A percentile compares a stretch with the other conserved stretches of the same genome.
Evolutionary conservation across 2,113 vertebrate genomes (phyloP).

Genomic region (Takifugu bimaculatus): DNA sequence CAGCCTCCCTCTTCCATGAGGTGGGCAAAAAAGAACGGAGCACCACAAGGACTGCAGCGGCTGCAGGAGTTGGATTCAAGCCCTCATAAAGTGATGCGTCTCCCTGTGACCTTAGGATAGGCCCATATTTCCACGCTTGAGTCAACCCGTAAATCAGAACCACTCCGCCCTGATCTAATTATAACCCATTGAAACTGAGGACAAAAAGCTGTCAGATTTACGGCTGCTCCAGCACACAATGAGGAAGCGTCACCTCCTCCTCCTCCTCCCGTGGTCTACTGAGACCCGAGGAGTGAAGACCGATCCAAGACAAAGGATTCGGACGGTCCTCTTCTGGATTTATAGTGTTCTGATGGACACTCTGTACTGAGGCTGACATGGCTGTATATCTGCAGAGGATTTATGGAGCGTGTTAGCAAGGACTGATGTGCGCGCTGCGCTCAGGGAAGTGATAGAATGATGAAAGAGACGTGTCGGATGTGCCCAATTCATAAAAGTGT

Average conservation of each 20-base stretch:
- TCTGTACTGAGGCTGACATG: conserved; percentile 35
- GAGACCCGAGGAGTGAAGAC: conserved; percentile 45
- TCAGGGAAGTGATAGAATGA: conserved; percentile 53
- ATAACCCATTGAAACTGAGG: conserved; percentile 48
- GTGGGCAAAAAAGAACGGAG: not conserved
- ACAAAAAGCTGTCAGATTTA: conserved; percentile 61
- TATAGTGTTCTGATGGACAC: conserved; percentile 44
- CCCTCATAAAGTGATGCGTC: conserved; percentile 1
- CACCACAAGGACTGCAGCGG: not conserved
- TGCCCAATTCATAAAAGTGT: conserved; percentile 44
- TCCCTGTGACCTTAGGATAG: conserved; percentile 25
- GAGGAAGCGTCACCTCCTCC: conserved; percentile 26
- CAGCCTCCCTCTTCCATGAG: not conserved
- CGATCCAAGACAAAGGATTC: conserved; percentile 48
- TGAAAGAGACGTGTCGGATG: conserved; percentile 22
- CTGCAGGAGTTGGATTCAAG: conserved; percentile 11
- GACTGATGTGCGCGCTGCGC: conserved; percentile 45
- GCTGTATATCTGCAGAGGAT: conserved; percentile 59
- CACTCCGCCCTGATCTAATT: conserved; percentile 37
- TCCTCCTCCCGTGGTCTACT: conserved; percentile 21
- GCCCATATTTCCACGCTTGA: conserved; percentile 24
- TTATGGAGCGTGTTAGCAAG: conserved; percentile 50
- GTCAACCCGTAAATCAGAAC: conserved; percentile 44
- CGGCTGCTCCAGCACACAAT: conserved; percentile 27
- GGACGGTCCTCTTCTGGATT: conserved; percentile 50